These are phyloP conservation scores for Calephelis perditalis DNA, from an alignment of 2,888 invertebrate genomes.

Conservation along the genomic window DNA sequence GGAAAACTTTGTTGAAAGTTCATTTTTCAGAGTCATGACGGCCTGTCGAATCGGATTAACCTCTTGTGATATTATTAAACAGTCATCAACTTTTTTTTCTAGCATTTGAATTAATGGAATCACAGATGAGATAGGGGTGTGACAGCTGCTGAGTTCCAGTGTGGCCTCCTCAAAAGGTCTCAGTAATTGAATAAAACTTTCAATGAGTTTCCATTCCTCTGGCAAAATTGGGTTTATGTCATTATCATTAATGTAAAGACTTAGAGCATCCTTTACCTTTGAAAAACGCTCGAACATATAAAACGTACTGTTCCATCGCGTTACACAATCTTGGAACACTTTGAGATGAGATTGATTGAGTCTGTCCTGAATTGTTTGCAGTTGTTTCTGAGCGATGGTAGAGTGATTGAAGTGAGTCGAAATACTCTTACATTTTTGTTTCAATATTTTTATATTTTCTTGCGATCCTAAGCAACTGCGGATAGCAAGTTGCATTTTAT, in stretches of 20 bases:
- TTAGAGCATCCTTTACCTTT: constrained; percentile 30
- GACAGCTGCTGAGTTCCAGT: constrained; percentile 33
- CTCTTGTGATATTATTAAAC: constrained; percentile 30
- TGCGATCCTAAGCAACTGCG: constrained; percentile 27
- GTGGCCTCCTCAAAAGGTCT: constrained; percentile 31
- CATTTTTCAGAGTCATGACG: neutral
- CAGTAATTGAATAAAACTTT: constrained; percentile 30
- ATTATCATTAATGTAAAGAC: constrained; percentile 29
- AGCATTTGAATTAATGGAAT: constrained; percentile 34
- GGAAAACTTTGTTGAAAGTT: neutral
- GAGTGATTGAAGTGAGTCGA: constrained; percentile 35
- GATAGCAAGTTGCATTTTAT: constrained; percentile 30
- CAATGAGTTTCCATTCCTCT: constrained; percentile 29
- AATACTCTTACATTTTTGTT: constrained; percentile 33
- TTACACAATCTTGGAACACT: constrained; percentile 34
- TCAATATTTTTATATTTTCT: constrained; percentile 16
- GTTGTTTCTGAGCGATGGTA: constrained; percentile 35
- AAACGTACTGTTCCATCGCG: constrained; percentile 36
- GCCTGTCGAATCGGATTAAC: neutral
- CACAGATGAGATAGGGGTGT: constrained; percentile 32
- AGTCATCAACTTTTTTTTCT: constrained; percentile 31
- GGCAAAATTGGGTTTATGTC: constrained; percentile 26
- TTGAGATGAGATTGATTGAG: constrained; percentile 32
- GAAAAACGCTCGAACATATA: constrained; percentile 34
- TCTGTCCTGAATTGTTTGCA: constrained; percentile 31